Evolutionary conservation across 2,797 vertebrate genomes (phyloP).

Genomic region (Lutjanus argentimaculatus): DNA sequence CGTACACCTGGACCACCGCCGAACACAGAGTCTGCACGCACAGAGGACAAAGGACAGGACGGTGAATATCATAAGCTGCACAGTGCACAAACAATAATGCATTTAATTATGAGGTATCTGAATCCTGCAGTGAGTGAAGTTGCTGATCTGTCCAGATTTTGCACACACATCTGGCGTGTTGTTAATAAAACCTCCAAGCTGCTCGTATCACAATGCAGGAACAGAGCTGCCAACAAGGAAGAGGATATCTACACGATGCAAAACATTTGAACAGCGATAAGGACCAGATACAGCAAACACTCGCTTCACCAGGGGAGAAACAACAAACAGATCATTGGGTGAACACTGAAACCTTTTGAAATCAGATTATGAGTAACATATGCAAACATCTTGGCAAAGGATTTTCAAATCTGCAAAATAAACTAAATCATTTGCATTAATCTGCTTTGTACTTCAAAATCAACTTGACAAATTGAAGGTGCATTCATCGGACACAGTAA

Average conservation of each 20-base stretch:
- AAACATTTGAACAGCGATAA: slow-evolving; percentile 24
- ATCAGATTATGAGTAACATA: slow-evolving; percentile 31
- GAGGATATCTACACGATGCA: slow-evolving; percentile 39
- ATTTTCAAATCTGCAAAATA: not conserved
- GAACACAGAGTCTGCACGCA: slow-evolving; percentile 91
- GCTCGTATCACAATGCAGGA: slow-evolving; percentile 11
- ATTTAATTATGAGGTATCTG: not conserved
- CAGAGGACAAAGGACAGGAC: not conserved
- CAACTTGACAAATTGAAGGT: not conserved
- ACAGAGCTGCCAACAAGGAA: slow-evolving; percentile 2
- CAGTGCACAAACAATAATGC: not conserved
- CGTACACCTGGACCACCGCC: slow-evolving; percentile 95
- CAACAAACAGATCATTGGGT: not conserved
- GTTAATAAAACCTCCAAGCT: slow-evolving; percentile 7
- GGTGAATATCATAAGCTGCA: too few species aligned
- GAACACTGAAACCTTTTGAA: slow-evolving; percentile 8
- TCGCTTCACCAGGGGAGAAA: slow-evolving; percentile 7
- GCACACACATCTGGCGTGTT: not conserved
- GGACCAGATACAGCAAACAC: not conserved
- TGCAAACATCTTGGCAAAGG: slow-evolving; percentile 22
- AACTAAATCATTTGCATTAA: not conserved
- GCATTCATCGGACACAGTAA: not conserved
- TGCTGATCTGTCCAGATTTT: not conserved
- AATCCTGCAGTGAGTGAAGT: not conserved
- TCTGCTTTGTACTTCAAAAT: not conserved